Evolutionary conservation across 2,113 vertebrate species (phyloP).

Genomic region (Pseudorhombus dupliciocellatus): DNA sequence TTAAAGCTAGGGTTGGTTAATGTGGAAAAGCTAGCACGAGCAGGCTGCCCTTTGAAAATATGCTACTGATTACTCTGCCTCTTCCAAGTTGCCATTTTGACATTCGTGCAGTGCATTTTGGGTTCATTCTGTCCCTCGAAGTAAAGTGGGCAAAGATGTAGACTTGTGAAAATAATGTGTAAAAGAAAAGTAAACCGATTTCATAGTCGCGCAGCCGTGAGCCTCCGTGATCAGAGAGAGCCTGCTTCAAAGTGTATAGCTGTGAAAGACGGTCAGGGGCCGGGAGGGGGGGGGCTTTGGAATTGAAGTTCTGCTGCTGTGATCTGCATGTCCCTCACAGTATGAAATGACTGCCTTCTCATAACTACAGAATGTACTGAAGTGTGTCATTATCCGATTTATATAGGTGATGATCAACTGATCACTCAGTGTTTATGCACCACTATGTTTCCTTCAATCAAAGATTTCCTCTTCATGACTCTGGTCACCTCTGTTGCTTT

Average conservation of each 20-base stretch:
- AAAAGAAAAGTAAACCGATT: neutral
- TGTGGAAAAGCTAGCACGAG: too few relatives aligned
- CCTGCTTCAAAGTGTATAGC: conserved; percentile 1
- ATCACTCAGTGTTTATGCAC: neutral
- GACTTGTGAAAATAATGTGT: neutral
- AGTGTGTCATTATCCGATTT: neutral
- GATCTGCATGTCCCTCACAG: neutral
- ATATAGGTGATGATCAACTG: neutral
- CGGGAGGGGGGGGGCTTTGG: neutral
- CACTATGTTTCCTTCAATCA: neutral
- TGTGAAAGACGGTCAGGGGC: neutral
- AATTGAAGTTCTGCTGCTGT: neutral
- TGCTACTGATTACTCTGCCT: too few relatives aligned
- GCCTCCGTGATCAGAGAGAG: neutral
- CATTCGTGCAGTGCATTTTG: too few relatives aligned
- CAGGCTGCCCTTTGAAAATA: too few relatives aligned
- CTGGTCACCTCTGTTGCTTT: neutral
- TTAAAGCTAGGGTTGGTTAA: too few relatives aligned
- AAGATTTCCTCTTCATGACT: neutral
- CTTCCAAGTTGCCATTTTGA: too few relatives aligned
- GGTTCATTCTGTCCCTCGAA: too few relatives aligned
- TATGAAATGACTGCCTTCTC: neutral
- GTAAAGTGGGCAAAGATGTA: neutral
- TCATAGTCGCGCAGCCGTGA: conserved; percentile 7
- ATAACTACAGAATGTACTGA: too few relatives aligned